Evolutionary conservation across 2,888 invertebrate species (phyloP).

Genomic region (Kuschelorhynchus macadamiae): DNA sequence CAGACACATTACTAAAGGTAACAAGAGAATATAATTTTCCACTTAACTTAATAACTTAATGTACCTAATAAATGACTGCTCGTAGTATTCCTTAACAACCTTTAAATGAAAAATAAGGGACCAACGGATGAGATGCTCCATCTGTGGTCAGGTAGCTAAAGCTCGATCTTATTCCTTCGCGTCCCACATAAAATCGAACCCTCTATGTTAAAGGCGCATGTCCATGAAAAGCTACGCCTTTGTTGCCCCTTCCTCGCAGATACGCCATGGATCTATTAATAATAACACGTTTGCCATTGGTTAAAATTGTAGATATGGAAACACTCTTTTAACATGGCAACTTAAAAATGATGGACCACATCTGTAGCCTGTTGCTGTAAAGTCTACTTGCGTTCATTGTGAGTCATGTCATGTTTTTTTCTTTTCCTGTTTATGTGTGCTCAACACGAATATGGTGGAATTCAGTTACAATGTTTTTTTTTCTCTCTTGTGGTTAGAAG

Average conservation of each 20-base stretch:
- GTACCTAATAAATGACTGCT: neutral
- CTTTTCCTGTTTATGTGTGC: conserved; percentile 22
- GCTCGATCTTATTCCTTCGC: neutral
- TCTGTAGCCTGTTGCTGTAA: conserved; percentile 27
- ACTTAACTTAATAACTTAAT: conserved; percentile 34
- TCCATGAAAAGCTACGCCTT: conserved; percentile 53
- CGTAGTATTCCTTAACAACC: neutral
- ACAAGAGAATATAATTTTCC: conserved; percentile 38
- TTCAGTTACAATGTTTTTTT: conserved; percentile 8
- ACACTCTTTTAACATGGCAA: conserved; percentile 65
- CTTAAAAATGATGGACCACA: conserved; percentile 49
- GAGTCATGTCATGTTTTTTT: conserved; percentile 29
- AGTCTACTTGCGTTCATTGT: conserved; percentile 19
- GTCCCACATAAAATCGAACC: conserved; percentile 2
- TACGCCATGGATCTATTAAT: conserved; percentile 65
- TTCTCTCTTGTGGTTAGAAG: conserved; percentile 7
- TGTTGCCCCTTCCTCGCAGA: conserved; percentile 57
- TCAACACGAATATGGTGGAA: conserved; percentile 30
- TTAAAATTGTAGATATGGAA: conserved; percentile 56
- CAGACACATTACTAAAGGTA: conserved; percentile 25
- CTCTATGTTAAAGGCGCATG: conserved; percentile 34
- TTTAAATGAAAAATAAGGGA: neutral
- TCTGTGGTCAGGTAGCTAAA: conserved; percentile 33
- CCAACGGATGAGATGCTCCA: conserved; percentile 34
- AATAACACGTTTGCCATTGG: conserved; percentile 66